Evolutionary conservation across 2,113 vertebrate genomes (phyloP).

Genomic region (Thryonomys swinderianus): DNA sequence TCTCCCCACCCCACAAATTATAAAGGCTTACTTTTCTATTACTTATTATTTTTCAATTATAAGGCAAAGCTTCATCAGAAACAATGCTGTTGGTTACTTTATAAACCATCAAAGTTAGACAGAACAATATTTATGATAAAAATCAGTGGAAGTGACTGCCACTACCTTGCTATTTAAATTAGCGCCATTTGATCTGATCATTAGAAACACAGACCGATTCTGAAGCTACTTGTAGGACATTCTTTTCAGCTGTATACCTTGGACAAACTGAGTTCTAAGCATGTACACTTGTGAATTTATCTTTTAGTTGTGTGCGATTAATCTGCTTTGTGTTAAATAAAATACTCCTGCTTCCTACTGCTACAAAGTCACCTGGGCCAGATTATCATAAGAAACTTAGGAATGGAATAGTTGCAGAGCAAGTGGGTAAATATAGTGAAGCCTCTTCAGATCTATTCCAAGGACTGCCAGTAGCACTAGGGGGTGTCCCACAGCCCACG

Average conservation of each 20-base stretch:
- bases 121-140: background rate
- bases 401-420: background rate
- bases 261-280: background rate
- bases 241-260: background rate
- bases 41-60: background rate
- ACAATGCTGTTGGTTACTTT: background rate
- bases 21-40: background rate
- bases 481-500: background rate
- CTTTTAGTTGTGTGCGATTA: background rate
- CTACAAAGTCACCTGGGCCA: background rate
- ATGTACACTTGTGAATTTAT: background rate
- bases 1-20: background rate
- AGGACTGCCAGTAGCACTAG: no score
- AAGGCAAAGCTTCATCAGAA: background rate
- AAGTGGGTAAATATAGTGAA: background rate
- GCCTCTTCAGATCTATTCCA: background rate
- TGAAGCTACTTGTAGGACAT: background rate
- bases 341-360: background rate
- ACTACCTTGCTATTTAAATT: background rate
- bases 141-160: background rate
- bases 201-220: background rate
- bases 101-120: background rate
- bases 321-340: background rate
- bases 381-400: background rate
- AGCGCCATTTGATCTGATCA: background rate